Evolutionary conservation across 1,140 invertebrate genomes (phyloP).

Genomic region (Pseudomyrmex dendroicus): DNA sequence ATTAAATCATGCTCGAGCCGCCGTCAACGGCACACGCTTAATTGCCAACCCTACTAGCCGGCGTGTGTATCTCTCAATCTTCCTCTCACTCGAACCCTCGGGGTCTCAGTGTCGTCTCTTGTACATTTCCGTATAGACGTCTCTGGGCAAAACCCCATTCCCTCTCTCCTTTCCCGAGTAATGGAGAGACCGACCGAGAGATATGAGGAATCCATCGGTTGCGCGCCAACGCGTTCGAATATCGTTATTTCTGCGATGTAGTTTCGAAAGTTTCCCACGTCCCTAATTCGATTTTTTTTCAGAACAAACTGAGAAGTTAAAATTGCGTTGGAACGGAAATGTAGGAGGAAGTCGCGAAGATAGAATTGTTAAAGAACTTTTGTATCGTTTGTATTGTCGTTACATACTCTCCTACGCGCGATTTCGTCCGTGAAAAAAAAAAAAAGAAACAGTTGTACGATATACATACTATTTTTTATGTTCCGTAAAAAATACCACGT

Average conservation of each 20-base stretch:
- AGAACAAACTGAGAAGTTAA: neutral
- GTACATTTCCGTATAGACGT: slow-evolving; percentile 17
- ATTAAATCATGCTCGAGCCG: slow-evolving; percentile 80
- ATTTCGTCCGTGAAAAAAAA: no score
- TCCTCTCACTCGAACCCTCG: slow-evolving; percentile 34
- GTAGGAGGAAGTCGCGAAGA: no score
- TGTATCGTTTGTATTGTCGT: no score
- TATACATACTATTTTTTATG: no score
- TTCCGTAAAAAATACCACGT: no score
- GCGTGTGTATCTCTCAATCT: slow-evolving; percentile 44
- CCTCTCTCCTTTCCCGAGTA: no score
- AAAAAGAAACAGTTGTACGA: no score
- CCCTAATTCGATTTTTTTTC: neutral
- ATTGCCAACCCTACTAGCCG: slow-evolving; percentile 68
- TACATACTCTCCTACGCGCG: no score
- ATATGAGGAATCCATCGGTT: neutral
- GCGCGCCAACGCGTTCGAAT: neutral
- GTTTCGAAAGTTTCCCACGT: neutral
- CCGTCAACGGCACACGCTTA: slow-evolving; percentile 77
- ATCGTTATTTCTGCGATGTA: neutral
- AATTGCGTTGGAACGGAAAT: neutral
- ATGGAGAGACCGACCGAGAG: neutral
- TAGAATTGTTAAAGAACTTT: no score
- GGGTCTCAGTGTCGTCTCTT: slow-evolving; percentile 40
- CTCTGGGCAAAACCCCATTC: neutral